These are phyloP conservation scores for Dryadula phaetusa DNA, from an alignment of 2,888 invertebrate species.

Conservation along the genomic window DNA sequence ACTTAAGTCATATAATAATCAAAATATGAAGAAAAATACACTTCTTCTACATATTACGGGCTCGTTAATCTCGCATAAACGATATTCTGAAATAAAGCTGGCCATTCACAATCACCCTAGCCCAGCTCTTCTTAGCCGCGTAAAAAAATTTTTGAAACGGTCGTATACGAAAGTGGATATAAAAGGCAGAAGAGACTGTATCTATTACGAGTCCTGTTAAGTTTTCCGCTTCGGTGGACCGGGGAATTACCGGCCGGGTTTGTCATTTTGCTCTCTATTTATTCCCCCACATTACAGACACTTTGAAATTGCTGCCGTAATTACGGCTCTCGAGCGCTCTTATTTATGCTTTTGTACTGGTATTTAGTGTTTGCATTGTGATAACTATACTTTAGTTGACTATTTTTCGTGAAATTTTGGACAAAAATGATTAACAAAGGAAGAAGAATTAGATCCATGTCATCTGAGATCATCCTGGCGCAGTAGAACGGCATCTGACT, in stretches of 20 bases:
- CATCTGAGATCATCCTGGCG: no score
- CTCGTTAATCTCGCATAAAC: no score
- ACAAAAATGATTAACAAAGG: no score
- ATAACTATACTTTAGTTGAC: conserved; percentile 13
- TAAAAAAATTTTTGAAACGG: conserved; percentile 35
- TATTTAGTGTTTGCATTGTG: conserved; percentile 14
- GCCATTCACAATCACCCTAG: conserved; percentile 6
- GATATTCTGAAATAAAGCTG: no score
- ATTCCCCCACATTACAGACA: conserved; percentile 46
- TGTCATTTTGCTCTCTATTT: conserved; percentile 49
- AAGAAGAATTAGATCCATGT: no score
- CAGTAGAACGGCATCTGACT: no score
- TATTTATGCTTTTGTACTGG: conserved; percentile 16
- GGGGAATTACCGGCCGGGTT: conserved; percentile 54
- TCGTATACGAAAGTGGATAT: conserved; percentile 35
- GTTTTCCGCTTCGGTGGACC: conserved; percentile 61
- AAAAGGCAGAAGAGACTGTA: conserved; percentile 38
- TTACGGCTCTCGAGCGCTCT: conserved; percentile 32
- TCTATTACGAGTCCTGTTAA: conserved; percentile 50
- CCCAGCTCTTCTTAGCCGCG: conserved; percentile 2
- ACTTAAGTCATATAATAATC: no score
- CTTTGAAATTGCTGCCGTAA: conserved; percentile 40
- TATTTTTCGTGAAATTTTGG: background rate
- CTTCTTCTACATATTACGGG: no score
- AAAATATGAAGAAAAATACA: no score